A percentile compares a stretch with the other conserved stretches of the same genome.
These are phyloP conservation scores for Lanius ludovicianus DNA, from an alignment of 2,113 vertebrate genomes.

Conservation along the genomic window DNA sequence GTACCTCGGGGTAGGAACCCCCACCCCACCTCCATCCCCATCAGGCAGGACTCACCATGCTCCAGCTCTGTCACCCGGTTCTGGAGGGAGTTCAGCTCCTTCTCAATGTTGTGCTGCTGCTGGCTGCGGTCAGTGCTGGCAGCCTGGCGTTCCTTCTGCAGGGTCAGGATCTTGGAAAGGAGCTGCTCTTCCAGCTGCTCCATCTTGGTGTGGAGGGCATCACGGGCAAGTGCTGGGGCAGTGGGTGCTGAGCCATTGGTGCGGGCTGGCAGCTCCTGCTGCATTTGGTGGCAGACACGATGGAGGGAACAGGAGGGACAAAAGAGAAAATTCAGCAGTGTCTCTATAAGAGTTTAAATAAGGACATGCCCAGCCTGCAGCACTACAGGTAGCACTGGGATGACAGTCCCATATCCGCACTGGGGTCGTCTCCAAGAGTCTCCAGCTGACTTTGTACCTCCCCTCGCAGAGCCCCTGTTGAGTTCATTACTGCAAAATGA, in stretches of 20 bases:
- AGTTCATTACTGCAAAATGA: neutral
- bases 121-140: slow-evolving; percentile 58
- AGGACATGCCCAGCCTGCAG: neutral
- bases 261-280: slow-evolving; percentile 84
- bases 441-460: neutral
- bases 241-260: slow-evolving; percentile 72
- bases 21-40: fast-evolving
- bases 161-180: slow-evolving; percentile 87
- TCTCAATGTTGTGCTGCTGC: slow-evolving; percentile 86
- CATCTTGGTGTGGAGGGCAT: slow-evolving; percentile 82
- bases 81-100: slow-evolving; percentile 85
- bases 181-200: slow-evolving; percentile 92
- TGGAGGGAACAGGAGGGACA: neutral
- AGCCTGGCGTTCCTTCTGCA: slow-evolving; percentile 86
- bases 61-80: slow-evolving; percentile 87
- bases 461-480: neutral
- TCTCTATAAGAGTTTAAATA: neutral
- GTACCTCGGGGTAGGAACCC: neutral
- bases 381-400: neutral
- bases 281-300: neutral
- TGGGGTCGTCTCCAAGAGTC: neutral
- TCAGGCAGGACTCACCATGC: slow-evolving; percentile 77
- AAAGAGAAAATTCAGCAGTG: neutral
- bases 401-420: neutral
- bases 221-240: slow-evolving; percentile 30